Evolutionary conservation across 2,888 invertebrate genomes (phyloP), one percentile per base, ranked within the genome.

Genomic region (Cryptus armator): DNA sequence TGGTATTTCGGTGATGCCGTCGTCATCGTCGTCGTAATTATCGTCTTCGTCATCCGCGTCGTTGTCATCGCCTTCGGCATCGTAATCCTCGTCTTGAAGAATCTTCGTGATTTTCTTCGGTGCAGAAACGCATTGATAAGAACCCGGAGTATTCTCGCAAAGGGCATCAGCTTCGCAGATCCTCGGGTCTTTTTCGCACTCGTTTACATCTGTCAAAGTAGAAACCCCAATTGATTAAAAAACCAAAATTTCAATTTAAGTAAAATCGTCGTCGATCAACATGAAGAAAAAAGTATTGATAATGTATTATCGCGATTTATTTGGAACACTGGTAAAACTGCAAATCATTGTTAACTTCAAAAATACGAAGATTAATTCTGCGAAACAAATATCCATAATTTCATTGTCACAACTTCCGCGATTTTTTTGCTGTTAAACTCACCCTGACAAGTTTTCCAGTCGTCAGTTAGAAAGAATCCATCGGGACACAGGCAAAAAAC

Each of bases 161-260:
- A 87, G 88, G 1, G 84, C 86, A 14, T 89, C 86, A 1, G 86
- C 86, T 2, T 82, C 68, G 44, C 92, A 92, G 72, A 89, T 78
- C 12, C 76, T 81, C 9, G 88, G 81, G 0, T 85, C 80, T 16
- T 76, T 90, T 19, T 94, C 93, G 89, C 97, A 97, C 91, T 97
- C 96, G 88, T 97, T 95, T 14, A 96, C 94, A 91, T 96, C 96
- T 95, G 89, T 46, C 87, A 89, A 79, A 53, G 70, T 19, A 66
- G 29, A 7, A 68, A 59, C 68, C 19, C 7, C 37, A 16, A 51
- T n/a, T 32, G 53, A 9, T 16, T 5, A 14, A 72, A 59, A 37
- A 24, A 24, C 24, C 24, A 24, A 2, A 2, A 24, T 24, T 24
- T 24, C 3, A 24, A 24, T 24, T 24, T 2, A 24, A 24, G 24